Evolutionary conservation across 2,888 invertebrate genomes (phyloP), one percentile per base, ranked within the genome.

Genomic region (Metopia argyrocephala): DNA sequence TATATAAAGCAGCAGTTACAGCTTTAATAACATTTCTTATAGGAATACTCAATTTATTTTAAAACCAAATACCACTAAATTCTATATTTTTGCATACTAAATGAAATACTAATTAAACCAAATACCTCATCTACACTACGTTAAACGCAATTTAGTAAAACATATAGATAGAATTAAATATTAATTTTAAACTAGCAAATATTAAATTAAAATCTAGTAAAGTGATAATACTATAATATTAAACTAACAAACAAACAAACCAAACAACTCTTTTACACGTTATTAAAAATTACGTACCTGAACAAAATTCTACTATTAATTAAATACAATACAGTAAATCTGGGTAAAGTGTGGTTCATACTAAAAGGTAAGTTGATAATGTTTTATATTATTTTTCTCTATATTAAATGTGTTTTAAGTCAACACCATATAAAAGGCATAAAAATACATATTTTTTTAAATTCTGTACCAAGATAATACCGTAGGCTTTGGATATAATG

Each of bases 301-400:
- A 81, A 38, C 12, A 38, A 38, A 78, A 61, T 70, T 75, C 73
- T 81, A 70, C 31, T 57, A 57, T 50, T 70, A 78, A 71, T 50
- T 20, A 20, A 21, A 62, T 3, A 61, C 15, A 54, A 79, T 64
- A 83, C 83, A 84, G 85, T 85, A 84, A 88, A 85, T 84, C 88
- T 88, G 88, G 88, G 89, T 87, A 88, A 89, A 79, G 85, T 89
- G 86, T 89, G 89, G 89, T 84, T 86, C 84, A 85, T 88, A 73
- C 76, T 88, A 54, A 85, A 84, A 89, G 88, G 88, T 88, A 85
- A 87, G 88, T 86, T 46, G 1, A 5, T 18, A 18, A 20, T 3
- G 27, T 59, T 28, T 20, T 9, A n/a, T 21, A 6, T 2, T 9
- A 38, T 27, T 68, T 61, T 50, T 15, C 2, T 3, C 5, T 18